These are phyloP conservation scores for Tetranychus cinnabarinus DNA, from an alignment of 1,140 invertebrate species.

Conservation along the genomic window DNA sequence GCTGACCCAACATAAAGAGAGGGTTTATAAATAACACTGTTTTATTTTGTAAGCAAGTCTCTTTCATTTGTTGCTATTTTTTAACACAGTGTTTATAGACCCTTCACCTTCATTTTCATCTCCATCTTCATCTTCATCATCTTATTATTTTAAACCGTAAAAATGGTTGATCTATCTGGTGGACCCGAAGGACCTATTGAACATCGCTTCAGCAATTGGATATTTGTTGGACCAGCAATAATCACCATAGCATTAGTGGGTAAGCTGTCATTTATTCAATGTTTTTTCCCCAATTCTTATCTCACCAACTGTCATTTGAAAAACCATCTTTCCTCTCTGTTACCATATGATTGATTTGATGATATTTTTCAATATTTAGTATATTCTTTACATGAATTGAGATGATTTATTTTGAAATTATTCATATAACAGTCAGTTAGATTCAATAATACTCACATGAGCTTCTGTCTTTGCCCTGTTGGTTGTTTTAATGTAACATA, in stretches of 20 bases:
- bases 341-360: not conserved
- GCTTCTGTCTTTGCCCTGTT: not conserved
- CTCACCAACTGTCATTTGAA: not conserved
- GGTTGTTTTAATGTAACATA: not conserved
- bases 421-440: not conserved
- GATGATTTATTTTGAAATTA: not conserved
- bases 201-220: constrained; percentile 49
- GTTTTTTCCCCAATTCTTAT: not conserved
- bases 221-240: constrained; percentile 47
- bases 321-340: not conserved
- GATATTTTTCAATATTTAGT: not conserved
- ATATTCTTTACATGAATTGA: not conserved
- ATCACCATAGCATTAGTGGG: constrained; percentile 42
- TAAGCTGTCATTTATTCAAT: constrained; percentile 21
- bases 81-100: too few relatives aligned
- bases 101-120: too few relatives aligned
- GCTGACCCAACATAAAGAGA: too few relatives aligned
- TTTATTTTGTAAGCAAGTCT: too few relatives aligned
- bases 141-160: constrained; percentile 2
- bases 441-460: not conserved
- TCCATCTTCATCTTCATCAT: not conserved
- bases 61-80: too few relatives aligned
- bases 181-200: constrained; percentile 39
- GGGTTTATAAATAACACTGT: too few relatives aligned
- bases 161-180: constrained; percentile 37